phyloP scores from a whole-genome alignment of 2,113 vertebrate species.

The Nerophis lumbriciformis region DNA sequence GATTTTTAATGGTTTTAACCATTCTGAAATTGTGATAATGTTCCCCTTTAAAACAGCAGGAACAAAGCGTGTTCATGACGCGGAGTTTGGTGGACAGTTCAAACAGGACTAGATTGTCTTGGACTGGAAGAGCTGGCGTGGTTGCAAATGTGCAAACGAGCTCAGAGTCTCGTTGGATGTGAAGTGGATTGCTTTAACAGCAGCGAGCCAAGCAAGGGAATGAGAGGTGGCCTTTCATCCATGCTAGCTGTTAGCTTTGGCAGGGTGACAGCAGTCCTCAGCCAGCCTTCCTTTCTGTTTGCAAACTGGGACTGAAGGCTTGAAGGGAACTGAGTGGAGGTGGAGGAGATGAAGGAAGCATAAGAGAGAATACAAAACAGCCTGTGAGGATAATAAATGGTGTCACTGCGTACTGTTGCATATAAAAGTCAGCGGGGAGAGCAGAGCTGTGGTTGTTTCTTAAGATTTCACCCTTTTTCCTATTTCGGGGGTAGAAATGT shows the following conservation, averaged over 20 bases:
- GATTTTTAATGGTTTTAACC: no score
- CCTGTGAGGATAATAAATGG: conserved; percentile 27
- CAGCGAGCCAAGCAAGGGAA: conserved; percentile 36
- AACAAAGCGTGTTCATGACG: background rate
- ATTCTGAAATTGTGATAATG: no score
- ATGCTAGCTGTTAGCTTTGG: conserved; percentile 58
- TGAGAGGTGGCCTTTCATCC: conserved; percentile 60
- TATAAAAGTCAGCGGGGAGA: conserved; percentile 11
- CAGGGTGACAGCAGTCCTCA: conserved; percentile 34
- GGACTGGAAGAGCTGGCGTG: conserved; percentile 11
- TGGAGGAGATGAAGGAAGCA: conserved; percentile 19
- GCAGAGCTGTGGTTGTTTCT: conserved; percentile 14
- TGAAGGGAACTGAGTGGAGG: conserved; percentile 3
- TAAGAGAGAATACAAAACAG: conserved; percentile 16
- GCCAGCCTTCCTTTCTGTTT: conserved; percentile 38
- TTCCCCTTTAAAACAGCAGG: no score
- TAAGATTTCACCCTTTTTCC: conserved; percentile 5
- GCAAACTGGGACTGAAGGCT: conserved; percentile 26
- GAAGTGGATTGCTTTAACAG: conserved; percentile 37
- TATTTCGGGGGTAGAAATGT: conserved; percentile 1
- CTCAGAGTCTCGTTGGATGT: conserved; percentile 44
- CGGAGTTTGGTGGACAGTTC: conserved; percentile 8
- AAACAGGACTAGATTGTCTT: conserved; percentile 3
- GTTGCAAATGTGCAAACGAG: conserved; percentile 12
- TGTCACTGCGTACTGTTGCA: conserved; percentile 17